Evolutionary conservation across 1,140 invertebrate species (phyloP), one percentile per base, ranked within the genome.

Genomic region (Thaumatotibia leucotreta): DNA sequence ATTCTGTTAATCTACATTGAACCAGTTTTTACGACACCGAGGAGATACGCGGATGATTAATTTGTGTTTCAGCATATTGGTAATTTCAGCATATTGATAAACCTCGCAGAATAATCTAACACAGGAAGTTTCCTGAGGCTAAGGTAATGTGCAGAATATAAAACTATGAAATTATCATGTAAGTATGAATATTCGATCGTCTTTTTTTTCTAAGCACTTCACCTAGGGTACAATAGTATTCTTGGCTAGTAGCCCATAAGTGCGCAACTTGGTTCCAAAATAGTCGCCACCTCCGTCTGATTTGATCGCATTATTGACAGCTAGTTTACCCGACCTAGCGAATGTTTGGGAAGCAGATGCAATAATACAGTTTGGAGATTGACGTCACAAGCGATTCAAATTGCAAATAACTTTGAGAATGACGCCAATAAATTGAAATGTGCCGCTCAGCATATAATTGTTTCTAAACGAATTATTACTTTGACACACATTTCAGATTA

Each of bases 341-440:
- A 58, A 58, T 58, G 52, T 58, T 58, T 58, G 24, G 52, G 24
- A 29, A 58, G 52, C 52, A 58, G 29, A 58, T 27, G 52, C 52
- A 20, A 11, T 24, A 29, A 58, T 58, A 58, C n/a, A n/a, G n/a
- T n/a, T n/a, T n/a, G 29, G 14, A 29, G 23, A 27, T 58, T 58
- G 52, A 58, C 52, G 52, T 58, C 52, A 58, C 52, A 27, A 29
- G n/a, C 24, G 52, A 58, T 58, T 58, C 23, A 29, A 58, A 58
- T 20, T 24, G 52, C 52, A 58, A 58, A 58, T 14, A 24, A 58
- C 11, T 27, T 58, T 10, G 23, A 24, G 24, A 14, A 31, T 24
- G 52, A 31, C 52, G 52, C 11, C 39, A 45, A 20, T 45, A 17
- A 45, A 17, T 17, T n/a, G 6, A 8, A 45, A 45, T 45, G 39